Evolutionary conservation across 2,888 invertebrate species (phyloP).

Genomic region (Cataglyphis livida): DNA sequence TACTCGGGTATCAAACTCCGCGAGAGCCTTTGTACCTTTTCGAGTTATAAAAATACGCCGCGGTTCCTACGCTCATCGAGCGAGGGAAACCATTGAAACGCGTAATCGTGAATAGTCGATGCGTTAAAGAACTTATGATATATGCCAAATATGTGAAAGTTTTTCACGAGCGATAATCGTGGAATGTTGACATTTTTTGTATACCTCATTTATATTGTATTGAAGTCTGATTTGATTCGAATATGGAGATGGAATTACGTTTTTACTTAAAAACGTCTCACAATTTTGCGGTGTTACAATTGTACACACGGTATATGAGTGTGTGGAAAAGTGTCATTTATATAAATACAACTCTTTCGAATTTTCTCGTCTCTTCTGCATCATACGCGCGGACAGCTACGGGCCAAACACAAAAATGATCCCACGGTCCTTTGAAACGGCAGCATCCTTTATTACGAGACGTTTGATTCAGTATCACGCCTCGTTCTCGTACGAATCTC

Average conservation of each 20-base stretch:
- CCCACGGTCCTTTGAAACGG: slow-evolving; percentile 83
- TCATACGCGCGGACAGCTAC: slow-evolving; percentile 48
- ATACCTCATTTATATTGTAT: background rate
- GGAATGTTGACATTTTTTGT: slow-evolving; percentile 37
- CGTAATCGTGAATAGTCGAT: slow-evolving; percentile 49
- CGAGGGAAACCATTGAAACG: slow-evolving; percentile 59
- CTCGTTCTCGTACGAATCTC: slow-evolving; percentile 75
- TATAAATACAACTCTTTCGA: slow-evolving; percentile 43
- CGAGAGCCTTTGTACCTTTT: slow-evolving; percentile 72
- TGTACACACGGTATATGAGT: background rate
- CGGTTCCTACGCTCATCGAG: slow-evolving; percentile 59
- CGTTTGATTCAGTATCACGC: slow-evolving; percentile 85
- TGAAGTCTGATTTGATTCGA: slow-evolving; percentile 19
- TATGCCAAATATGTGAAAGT: background rate
- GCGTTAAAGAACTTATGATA: slow-evolving; percentile 20
- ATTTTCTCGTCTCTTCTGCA: slow-evolving; percentile 46
- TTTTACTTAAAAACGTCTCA: background rate
- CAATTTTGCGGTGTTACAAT: background rate
- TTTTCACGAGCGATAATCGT: slow-evolving; percentile 18
- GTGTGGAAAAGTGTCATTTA: slow-evolving; percentile 8
- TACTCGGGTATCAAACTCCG: slow-evolving; percentile 73
- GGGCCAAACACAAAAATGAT: slow-evolving; percentile 77
- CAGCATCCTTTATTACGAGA: slow-evolving; percentile 84
- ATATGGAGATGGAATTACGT: slow-evolving; percentile 6
- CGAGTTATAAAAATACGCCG: slow-evolving; percentile 67